Evolutionary conservation across 2,797 vertebrate genomes (phyloP), one percentile per base, ranked within the genome.

Genomic region (Mastacembelus armatus): DNA sequence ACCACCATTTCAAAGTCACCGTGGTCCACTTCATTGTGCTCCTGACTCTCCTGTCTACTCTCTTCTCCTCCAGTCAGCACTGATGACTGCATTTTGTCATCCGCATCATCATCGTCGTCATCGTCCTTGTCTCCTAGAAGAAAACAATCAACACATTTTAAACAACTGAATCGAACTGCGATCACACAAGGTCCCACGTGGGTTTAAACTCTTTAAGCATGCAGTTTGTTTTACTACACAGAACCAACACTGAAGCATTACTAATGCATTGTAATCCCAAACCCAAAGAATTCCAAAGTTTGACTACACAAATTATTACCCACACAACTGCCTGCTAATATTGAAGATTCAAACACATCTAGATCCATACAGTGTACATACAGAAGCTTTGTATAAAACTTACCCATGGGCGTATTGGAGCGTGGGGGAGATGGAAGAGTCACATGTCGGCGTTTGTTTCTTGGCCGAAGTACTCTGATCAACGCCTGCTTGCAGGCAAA

Each of bases 1-100:
- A 99, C 98, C 96, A 99, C 98, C 98, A 99, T 99, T 90, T 99
- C 98, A 19, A 99, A 99, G 91, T 99, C 98, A 1, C 96, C 96
- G 0, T 99, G 97, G 82, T 99, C 98, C 81, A 98, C 97, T 84
- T 99, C 98, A 2, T 71, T 96, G 82, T 98, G 98, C 61, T 99
- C 98, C 72, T 99, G 98, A 91, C 96, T 98, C 80, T 97, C 96
- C 77, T 95, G 97, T 29, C 95, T 93, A 54, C 96, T 94, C 10
- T 96, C 93, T 14, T 96, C 96, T 3, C 93, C 95, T n/a, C 95
- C 95, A 0, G 95, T 93, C 70, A 99, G 93, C 33, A 94, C 95
- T 1, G 96, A 96, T 2, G 95, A 90, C 83, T 98, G 97, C 92
- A 99, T 95, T 89, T 99, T 99, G 78, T 99, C 98, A 65, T 99